Base-by-base conservation (phyloP, 2,888 invertebrate genomes). In the Tetrapedia diversipes region DNA sequence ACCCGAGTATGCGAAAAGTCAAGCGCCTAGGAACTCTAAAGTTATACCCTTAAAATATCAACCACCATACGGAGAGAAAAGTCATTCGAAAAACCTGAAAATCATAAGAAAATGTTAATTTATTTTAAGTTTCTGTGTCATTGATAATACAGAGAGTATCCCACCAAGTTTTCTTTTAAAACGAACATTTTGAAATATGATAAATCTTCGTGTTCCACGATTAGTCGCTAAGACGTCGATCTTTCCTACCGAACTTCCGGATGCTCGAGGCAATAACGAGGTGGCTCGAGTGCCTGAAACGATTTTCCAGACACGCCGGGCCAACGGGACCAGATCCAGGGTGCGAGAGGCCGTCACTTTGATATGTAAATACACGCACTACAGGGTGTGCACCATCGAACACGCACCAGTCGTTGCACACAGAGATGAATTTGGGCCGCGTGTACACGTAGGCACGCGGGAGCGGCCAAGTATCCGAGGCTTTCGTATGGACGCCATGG, bases 361-460 rank as follows among this genome's bases (percentile, higher is more conserved):
- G 91, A 91, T 90, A 91, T 91, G 91, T 90, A 91, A 91, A 91
- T 91, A 91, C 80, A 88, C 89, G 86, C 89, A 81, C 88, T 84
- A 86, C 87, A 84, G 89, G 89, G 86, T 86, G 84, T 80, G 71
- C 60, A 49, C 61, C 57, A 19, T 51, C 72, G 67, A 74, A 70
- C 69, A 75, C 78, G 81, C 81, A 77, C 64, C 76, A 67, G 64
- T 49, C 66, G 49, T 39, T 60, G 49, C 72, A 72, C 78, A 71
- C 69, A 49, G 68, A 49, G 68, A 63, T 37, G 49, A 72, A 51
- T 29, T 37, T 34, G 19, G 65, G 32, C 32, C 19, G 37, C 66
- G 69, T 64, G 65, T n/a, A n/a, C 60, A 60, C 69, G 65, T 29
- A 54, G 47, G 56, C 32, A 45, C 41, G 16, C 43, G 16, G 2